Percentiles rank a stretch among this genome's conserved stretches.
Evolutionary conservation across 2,113 vertebrate species (phyloP).

Genomic region (Boleophthalmus pectinirostris): DNA sequence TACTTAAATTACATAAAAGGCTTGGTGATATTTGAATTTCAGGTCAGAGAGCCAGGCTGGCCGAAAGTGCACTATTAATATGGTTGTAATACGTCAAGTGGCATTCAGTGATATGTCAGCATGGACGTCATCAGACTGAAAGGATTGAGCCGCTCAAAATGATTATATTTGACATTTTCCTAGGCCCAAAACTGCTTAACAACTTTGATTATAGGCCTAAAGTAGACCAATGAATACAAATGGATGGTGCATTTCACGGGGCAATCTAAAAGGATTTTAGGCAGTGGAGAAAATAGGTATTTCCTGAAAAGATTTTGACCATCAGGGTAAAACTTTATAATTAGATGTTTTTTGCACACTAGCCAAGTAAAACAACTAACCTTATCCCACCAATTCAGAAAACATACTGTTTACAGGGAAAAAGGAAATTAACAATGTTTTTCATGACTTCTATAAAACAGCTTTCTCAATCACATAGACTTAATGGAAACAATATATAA

Average conservation of each 20-base stretch:
- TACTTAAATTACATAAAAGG: not conserved
- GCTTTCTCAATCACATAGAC: too few relatives aligned
- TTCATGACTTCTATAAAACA: too few relatives aligned
- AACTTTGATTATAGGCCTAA: conserved; percentile 51
- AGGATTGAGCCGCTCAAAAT: conserved; percentile 68
- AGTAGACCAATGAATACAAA: conserved; percentile 29
- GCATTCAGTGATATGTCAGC: conserved; percentile 53
- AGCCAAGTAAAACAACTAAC: too few relatives aligned
- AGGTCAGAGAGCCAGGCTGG: not conserved
- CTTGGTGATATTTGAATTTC: not conserved
- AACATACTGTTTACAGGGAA: too few relatives aligned
- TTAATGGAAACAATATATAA: too few relatives aligned
- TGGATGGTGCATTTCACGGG: not conserved
- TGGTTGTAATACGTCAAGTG: not conserved
- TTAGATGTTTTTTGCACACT: too few relatives aligned
- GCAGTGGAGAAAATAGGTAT: too few relatives aligned
- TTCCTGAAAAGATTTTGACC: too few relatives aligned
- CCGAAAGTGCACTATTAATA: not conserved
- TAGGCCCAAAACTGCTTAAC: conserved; percentile 63
- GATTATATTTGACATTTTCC: conserved; percentile 69
- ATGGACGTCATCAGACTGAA: conserved; percentile 65
- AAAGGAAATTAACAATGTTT: too few relatives aligned
- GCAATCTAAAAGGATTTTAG: not conserved
- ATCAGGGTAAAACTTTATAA: too few relatives aligned
- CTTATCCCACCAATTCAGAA: too few relatives aligned